Base-by-base conservation (phyloP, 2,113 vertebrate genomes). In the Sinocyclocheilus anophthalmus region DNA sequence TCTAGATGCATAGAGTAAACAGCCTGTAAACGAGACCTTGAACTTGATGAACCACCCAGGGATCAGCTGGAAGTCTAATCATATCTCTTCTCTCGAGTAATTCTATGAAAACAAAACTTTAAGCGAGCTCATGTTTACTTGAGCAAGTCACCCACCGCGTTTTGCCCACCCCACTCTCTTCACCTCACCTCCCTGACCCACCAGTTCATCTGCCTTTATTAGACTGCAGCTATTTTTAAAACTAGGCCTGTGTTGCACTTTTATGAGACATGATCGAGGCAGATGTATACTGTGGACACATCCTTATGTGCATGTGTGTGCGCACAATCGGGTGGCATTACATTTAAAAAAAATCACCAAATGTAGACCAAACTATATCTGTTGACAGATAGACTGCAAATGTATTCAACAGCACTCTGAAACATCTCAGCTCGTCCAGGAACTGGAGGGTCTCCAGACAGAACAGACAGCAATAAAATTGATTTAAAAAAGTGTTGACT, bases 61-160 rank as follows among this genome's bases (percentile, higher is more conserved):
- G 81, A 61, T 82, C 77, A 53, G 85, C 77, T 70, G 69, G 82
- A 88, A 76, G 86, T 81, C 73, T 67, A 86, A 86, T 81, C 70
- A 59, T 24, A 42, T 65, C 73, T 48, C 67, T 39, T 77, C 85
- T 81, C 53, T 69, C 53, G 57, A 86, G 50, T 48, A 26, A 77
- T 83, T 79, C 82, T 63, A 79, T 45, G 76, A 88, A 87, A 87
- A 85, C 77, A 85, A 84, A 55, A 85, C 85, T 86, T 76, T 57
- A 42, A 84, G 81, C 18, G 10, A 37, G 75, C 59, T 53, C 13
- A 9, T 86, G 85, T 87, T 88, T 87, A 77, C 82, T 67, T 79
- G 81, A 67, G 61, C 76, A 12, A n/a, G 11, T 70, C 30, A 75
- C 78, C 84, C 83, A 42, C 70, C 42, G 76, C 42, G 76, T 73